Conservation (phyloP, 2,888 invertebrate genomes). For the Drosophila tanythrix region DNA sequence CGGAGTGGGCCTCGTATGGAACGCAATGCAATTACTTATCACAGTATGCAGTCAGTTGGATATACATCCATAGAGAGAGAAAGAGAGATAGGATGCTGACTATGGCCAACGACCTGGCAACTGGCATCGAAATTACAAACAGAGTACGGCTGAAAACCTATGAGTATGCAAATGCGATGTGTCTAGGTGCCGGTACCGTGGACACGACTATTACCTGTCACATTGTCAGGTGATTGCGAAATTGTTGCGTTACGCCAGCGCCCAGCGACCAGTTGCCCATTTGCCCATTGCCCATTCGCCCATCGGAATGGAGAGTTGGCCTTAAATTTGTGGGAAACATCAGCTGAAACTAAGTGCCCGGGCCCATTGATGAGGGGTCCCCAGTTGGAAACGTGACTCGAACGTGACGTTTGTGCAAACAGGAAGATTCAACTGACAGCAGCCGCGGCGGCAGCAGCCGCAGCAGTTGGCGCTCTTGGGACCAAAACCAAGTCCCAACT, state of each 20-base stretch:
- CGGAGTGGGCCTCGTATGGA: conserved; percentile 31
- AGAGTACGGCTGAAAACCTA: conserved; percentile 33
- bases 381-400: conserved; percentile 78
- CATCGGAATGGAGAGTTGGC: conserved; percentile 49
- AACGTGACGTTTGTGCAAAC: conserved; percentile 81
- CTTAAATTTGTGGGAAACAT: conserved; percentile 80
- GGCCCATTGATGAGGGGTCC: conserved; percentile 64
- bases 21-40: conserved; percentile 79
- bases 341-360: conserved; percentile 70
- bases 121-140: conserved; percentile 69
- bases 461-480: conserved; percentile 74
- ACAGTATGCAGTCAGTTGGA: conserved; percentile 68
- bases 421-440: conserved; percentile 79
- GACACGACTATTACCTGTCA: conserved; percentile 83
- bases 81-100: neutral
- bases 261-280: conserved; percentile 40
- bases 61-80: neutral
- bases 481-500: conserved; percentile 37
- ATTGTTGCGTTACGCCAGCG: conserved; percentile 79
- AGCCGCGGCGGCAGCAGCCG: conserved; percentile 48
- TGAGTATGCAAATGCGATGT: conserved; percentile 71
- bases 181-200: conserved; percentile 59
- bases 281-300: conserved; percentile 13
- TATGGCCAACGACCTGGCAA: conserved; percentile 25
- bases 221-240: conserved; percentile 82